Evolutionary conservation across 2,113 vertebrate genomes (phyloP).

Genomic region (Eulemur rufifrons): DNA sequence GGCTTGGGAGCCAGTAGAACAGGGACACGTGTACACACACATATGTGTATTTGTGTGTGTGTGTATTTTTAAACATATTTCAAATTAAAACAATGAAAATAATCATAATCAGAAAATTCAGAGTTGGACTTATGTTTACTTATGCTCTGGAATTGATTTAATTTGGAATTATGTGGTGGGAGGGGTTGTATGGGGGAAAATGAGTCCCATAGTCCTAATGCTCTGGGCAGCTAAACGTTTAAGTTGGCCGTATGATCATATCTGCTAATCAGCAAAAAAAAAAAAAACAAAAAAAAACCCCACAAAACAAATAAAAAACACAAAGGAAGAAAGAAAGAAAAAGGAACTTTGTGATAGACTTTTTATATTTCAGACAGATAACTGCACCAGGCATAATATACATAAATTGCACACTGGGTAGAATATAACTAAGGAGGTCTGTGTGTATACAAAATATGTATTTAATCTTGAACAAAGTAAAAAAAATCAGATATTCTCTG

Average conservation of each 20-base stretch:
- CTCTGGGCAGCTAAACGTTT: neutral
- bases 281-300: too few relatives aligned
- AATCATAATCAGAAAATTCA: neutral
- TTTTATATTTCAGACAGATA: too few relatives aligned
- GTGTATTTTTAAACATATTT: neutral
- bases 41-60: neutral
- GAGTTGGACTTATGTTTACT: neutral
- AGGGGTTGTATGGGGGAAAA: neutral
- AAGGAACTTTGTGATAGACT: too few relatives aligned
- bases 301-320: too few relatives aligned
- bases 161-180: neutral
- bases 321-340: neutral
- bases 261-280: neutral
- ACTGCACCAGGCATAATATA: too few relatives aligned
- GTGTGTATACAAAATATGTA: too few relatives aligned
- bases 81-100: neutral
- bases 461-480: too few relatives aligned
- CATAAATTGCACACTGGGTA: too few relatives aligned
- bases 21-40: neutral
- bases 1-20: neutral
- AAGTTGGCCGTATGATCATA: neutral
- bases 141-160: neutral
- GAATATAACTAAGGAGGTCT: too few relatives aligned
- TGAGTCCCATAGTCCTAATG: neutral
- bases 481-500: too few relatives aligned